Conservation (phyloP, 2,113 vertebrate genomes). For the Ictalurus punctatus region DNA sequence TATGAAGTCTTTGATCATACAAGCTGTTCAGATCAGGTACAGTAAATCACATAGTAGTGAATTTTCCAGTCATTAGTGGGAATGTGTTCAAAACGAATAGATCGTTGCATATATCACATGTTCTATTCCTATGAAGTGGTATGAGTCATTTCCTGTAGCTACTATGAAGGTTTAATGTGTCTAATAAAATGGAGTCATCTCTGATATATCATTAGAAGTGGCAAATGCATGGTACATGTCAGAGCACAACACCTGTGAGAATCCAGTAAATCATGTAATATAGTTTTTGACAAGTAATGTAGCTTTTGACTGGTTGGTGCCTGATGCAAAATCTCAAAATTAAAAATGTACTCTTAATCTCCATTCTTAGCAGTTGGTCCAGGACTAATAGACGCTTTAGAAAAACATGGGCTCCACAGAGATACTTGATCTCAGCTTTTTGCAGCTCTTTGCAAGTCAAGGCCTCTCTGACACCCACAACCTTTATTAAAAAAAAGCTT, state of each 20-base stretch:
- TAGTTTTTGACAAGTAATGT: not conserved
- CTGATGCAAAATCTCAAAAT: not conserved
- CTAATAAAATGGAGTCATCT: not conserved
- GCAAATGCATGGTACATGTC: not conserved
- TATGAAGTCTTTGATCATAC: not conserved
- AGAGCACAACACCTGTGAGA: not conserved
- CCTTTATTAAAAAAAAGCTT: conserved; percentile 17
- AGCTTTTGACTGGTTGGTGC: not conserved
- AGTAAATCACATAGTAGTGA: not conserved
- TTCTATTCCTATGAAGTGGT: conserved; percentile 11
- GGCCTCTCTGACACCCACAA: conserved; percentile 19
- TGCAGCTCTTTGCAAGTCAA: conserved; percentile 16
- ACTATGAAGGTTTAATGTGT: not conserved
- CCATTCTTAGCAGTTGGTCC: not conserved
- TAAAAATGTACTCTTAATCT: not conserved
- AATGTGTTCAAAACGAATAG: not conserved
- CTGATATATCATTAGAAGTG: not conserved
- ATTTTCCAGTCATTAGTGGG: not conserved
- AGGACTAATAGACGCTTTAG: not conserved
- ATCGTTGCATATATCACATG: not conserved
- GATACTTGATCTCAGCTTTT: conserved; percentile 5
- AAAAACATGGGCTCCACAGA: not conserved
- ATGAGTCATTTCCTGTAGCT: conserved; percentile 25
- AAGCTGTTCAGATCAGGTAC: not conserved
- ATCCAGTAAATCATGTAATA: not conserved